phyloP scores from a whole-genome alignment of 53 echinoderm and acorn worm genomes.

The Holothuria scabra region DNA sequence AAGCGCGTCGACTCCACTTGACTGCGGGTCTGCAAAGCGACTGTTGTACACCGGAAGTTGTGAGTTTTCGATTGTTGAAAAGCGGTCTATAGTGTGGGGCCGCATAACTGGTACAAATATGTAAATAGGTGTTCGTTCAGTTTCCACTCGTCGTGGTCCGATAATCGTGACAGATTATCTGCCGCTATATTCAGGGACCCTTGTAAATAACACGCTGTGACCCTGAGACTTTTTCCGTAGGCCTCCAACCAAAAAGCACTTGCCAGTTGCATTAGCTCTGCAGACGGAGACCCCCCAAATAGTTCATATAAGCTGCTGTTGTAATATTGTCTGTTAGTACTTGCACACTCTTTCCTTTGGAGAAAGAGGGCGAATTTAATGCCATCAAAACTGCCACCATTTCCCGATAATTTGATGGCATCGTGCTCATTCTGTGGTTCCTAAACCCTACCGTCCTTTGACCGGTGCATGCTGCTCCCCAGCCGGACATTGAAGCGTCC shows the following conservation, averaged over 20 bases:
- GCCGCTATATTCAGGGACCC: too few species aligned
- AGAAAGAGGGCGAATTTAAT: neutral
- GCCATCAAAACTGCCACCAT: too few species aligned
- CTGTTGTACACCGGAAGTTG: too few species aligned
- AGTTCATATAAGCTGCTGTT: too few species aligned
- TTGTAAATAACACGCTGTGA: slow-evolving; percentile 13
- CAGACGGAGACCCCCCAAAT: slow-evolving; percentile 31
- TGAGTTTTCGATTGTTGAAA: too few species aligned
- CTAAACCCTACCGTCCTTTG: too few species aligned
- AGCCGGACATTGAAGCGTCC: too few species aligned
- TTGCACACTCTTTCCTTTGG: slow-evolving; percentile 47
- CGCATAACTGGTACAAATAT: slow-evolving; percentile 43
- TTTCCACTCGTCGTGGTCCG: neutral
- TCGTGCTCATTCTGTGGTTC: neutral
- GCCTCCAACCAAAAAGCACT: slow-evolving; percentile 45
- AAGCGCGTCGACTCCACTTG: too few species aligned
- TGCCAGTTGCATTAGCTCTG: too few species aligned
- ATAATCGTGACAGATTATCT: neutral
- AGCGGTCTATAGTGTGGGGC: slow-evolving; percentile 60
- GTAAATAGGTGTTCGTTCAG: slow-evolving; percentile 28
- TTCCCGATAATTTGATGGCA: too few species aligned
- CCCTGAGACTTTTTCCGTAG: neutral
- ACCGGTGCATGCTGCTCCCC: too few species aligned
- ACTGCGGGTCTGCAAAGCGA: too few species aligned
- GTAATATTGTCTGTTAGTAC: slow-evolving; percentile 51